Percentiles rank a stretch among this genome's conserved stretches.
These are phyloP conservation scores for Zygogramma bicolorata DNA, from an alignment of 2,888 invertebrate genomes.

Conservation along the genomic window DNA sequence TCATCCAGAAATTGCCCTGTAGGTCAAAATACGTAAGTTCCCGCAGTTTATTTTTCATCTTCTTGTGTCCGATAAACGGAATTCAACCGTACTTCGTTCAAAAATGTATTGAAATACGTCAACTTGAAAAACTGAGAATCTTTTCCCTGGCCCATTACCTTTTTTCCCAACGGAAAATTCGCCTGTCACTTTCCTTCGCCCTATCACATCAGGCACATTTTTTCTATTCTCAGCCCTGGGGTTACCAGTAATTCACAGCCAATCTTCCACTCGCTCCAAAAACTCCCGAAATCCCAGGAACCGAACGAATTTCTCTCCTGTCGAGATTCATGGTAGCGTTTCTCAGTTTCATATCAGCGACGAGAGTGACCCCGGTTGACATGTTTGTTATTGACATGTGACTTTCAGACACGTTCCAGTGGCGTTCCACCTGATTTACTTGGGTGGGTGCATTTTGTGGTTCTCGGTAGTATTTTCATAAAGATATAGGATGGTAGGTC, in stretches of 20 bases:
- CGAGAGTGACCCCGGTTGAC: constrained; percentile 44
- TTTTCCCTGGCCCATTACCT: no score
- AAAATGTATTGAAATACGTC: no score
- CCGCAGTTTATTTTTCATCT: no score
- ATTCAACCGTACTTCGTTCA: no score
- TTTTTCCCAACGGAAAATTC: background rate
- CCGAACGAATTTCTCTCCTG: background rate
- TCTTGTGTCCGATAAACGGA: no score
- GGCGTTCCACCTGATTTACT: no score
- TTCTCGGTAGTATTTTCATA: no score
- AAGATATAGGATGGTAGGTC: no score
- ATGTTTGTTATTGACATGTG: constrained; percentile 58
- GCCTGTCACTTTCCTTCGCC: background rate
- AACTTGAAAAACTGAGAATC: no score
- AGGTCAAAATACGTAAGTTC: no score
- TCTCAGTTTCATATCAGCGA: constrained; percentile 5
- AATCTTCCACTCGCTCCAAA: background rate
- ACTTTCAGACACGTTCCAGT: constrained; percentile 48
- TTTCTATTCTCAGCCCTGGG: background rate
- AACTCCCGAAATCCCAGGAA: background rate
- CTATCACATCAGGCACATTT: background rate
- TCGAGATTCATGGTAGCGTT: background rate
- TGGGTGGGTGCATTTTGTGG: no score
- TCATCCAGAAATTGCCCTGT: no score
- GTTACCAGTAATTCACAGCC: background rate